Percentiles rank a stretch among this genome's conserved stretches.
Conservation (phyloP, 2,113 vertebrate genomes). For the Saccopteryx leptura region DNA sequence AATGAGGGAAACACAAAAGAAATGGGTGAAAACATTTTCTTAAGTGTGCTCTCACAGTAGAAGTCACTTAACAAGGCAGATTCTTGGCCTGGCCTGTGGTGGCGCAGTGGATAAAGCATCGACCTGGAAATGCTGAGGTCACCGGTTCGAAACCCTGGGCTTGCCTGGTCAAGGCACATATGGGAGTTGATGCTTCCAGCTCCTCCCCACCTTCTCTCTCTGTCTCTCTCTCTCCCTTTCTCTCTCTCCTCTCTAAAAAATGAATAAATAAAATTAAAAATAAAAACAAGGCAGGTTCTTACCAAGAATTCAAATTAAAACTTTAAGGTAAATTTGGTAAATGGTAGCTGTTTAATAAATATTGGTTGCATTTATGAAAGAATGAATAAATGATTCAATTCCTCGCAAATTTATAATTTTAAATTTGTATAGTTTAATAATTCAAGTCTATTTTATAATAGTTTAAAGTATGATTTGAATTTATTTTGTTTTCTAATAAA, state of each 20-base stretch:
- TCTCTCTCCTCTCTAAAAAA: too few relatives aligned
- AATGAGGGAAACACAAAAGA: background rate
- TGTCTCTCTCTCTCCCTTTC: too few relatives aligned
- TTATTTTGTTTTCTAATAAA: background rate
- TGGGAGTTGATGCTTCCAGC: too few relatives aligned
- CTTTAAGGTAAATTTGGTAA: background rate
- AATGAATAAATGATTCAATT: background rate
- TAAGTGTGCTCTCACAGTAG: background rate
- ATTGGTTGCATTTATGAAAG: background rate
- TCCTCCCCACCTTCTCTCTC: too few relatives aligned
- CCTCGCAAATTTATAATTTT: background rate
- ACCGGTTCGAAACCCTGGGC: too few relatives aligned
- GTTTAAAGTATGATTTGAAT: background rate
- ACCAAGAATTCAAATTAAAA: background rate
- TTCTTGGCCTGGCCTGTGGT: too few relatives aligned
- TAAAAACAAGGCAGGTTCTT: background rate
- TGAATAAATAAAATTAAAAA: too few relatives aligned
- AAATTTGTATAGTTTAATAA: background rate
- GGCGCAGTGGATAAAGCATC: too few relatives aligned
- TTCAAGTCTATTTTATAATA: background rate
- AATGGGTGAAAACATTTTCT: background rate
- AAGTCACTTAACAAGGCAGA: background rate
- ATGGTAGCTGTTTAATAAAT: background rate
- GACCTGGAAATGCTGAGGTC: too few relatives aligned
- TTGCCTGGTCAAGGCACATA: too few relatives aligned